Conservation (phyloP, 2,113 vertebrate genomes). For the Thermophis baileyi region DNA sequence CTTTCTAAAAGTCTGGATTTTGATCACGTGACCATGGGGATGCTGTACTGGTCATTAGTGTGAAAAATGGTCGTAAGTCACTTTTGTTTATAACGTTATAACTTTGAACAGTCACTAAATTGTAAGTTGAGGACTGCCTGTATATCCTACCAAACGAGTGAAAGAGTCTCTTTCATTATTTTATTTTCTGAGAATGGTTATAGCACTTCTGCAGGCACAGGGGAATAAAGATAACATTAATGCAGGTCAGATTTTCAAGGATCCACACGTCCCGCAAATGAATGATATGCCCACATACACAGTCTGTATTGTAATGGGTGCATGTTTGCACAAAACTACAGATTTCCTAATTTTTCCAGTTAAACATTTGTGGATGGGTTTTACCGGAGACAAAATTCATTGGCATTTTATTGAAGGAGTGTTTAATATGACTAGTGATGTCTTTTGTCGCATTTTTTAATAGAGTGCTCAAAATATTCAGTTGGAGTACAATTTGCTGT, state of each 20-base stretch:
- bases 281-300: background rate
- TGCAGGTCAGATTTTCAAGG: background rate
- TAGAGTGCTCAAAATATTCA: conserved; percentile 67
- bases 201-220: background rate
- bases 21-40: too few species aligned
- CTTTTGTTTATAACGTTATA: too few species aligned
- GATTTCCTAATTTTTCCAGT: background rate
- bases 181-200: background rate
- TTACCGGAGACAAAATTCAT: background rate
- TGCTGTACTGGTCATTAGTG: too few species aligned
- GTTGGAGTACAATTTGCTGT: conserved; percentile 68
- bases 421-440: conserved; percentile 37
- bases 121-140: too few species aligned
- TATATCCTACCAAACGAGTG: background rate
- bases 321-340: background rate
- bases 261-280: background rate
- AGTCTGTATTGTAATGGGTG: background rate
- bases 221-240: background rate
- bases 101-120: too few species aligned
- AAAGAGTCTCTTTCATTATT: background rate
- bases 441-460: conserved; percentile 55
- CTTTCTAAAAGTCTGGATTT: too few species aligned
- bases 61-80: too few species aligned
- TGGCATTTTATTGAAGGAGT: conserved; percentile 16
- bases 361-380: background rate